Conservation (phyloP, 1,140 invertebrate genomes). For the Drosophila simulans region DNA sequence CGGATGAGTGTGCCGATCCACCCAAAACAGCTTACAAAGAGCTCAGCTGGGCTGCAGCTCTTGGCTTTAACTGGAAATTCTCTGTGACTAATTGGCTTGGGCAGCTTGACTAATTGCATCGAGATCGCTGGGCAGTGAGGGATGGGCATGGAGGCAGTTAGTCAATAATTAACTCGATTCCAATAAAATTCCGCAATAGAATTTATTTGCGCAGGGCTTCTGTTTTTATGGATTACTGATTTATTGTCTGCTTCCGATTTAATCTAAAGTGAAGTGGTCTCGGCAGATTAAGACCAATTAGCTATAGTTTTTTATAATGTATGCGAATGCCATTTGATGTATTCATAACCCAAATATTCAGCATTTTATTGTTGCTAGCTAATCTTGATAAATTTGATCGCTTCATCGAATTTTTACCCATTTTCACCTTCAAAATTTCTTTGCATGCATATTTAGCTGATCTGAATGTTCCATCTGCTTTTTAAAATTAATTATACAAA, state of each 20-base stretch:
- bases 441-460: background rate
- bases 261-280: background rate
- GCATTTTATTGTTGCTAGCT: constrained; percentile 7
- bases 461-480: background rate
- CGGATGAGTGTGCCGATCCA: constrained; percentile 26
- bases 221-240: background rate
- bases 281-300: background rate
- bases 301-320: background rate
- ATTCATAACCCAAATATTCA: constrained; percentile 18
- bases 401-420: constrained; percentile 11
- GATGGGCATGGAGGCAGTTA: constrained; percentile 6
- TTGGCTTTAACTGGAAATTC: constrained; percentile 27
- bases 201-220: constrained; percentile 16
- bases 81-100: constrained; percentile 27
- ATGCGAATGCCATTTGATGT: background rate
- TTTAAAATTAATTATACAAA: background rate
- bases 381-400: constrained; percentile 41
- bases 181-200: constrained; percentile 15
- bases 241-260: background rate
- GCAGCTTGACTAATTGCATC: constrained; percentile 40
- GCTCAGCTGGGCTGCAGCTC: constrained; percentile 2
- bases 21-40: constrained; percentile 17
- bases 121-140: background rate
- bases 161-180: constrained; percentile 10
- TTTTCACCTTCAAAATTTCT: background rate